Conservation (phyloP, 2,797 vertebrate genomes). For the Crocodylus rhombifer region DNA sequence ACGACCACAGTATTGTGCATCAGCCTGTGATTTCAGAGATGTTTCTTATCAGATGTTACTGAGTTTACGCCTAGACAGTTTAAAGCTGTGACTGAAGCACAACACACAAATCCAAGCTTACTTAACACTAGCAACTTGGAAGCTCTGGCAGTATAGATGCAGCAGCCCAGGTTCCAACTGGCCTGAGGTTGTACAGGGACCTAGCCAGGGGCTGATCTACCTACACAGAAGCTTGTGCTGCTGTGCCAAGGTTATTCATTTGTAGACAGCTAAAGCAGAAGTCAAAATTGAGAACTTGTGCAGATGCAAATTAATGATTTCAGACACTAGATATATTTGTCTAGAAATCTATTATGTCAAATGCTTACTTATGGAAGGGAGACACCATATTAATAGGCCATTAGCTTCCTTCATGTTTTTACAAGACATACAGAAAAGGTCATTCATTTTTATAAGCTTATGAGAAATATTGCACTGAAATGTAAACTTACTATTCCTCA, state of each 20-base stretch:
- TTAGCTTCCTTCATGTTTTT: neutral
- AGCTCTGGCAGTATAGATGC: too few species aligned
- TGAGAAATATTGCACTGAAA: neutral
- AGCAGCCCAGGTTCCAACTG: too few species aligned
- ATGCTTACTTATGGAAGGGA: neutral
- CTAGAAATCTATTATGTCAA: neutral
- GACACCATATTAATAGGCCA: neutral
- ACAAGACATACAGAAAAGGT: neutral
- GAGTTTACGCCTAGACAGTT: neutral
- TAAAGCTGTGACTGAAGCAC: too few species aligned
- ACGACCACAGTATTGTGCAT: fast-evolving
- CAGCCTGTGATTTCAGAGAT: neutral
- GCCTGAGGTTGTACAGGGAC: too few species aligned
- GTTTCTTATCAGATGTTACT: fast-evolving
- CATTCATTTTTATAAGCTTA: neutral
- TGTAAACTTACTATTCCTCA: neutral
- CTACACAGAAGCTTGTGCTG: too few species aligned
- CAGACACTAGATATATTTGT: neutral
- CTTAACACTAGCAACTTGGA: too few species aligned
- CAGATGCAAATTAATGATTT: neutral
- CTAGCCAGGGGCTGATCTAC: too few species aligned
- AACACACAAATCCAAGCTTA: too few species aligned
- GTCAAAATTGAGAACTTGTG: neutral
- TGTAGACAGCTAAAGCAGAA: too few species aligned
- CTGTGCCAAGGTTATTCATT: too few species aligned